Percentiles rank a stretch among this genome's conserved stretches.
These are phyloP conservation scores for Biston betularia DNA, from an alignment of 2,888 invertebrate genomes.

Conservation along the genomic window DNA sequence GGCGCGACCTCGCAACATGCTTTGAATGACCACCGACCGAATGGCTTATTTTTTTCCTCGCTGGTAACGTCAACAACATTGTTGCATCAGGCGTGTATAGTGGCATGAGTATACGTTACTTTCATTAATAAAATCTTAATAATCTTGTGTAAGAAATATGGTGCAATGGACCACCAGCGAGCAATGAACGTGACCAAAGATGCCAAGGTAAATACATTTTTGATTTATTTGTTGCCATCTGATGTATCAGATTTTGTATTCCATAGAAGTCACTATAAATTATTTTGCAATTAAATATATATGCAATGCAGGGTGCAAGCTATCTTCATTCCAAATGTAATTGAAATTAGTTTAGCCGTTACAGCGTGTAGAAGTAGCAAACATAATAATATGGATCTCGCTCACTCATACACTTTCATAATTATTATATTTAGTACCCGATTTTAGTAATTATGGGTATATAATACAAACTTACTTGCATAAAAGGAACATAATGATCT, in stretches of 20 bases:
- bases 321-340: too few species aligned
- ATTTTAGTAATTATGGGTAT: too few species aligned
- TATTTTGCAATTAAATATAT: too few species aligned
- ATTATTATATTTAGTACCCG: neutral
- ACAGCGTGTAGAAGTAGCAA: too few species aligned
- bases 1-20: constrained; percentile 77
- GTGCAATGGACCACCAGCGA: constrained; percentile 34
- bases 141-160: constrained; percentile 29
- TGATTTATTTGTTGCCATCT: constrained; percentile 13
- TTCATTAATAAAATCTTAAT: constrained; percentile 21
- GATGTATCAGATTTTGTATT: neutral
- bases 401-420: too few species aligned
- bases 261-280: too few species aligned
- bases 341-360: too few species aligned
- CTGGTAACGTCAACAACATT: constrained; percentile 50
- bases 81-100: constrained; percentile 57
- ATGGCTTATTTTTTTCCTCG: constrained; percentile 64
- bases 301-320: too few species aligned
- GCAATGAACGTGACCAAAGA: constrained; percentile 30
- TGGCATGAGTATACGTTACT: constrained; percentile 8
- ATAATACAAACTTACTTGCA: too few species aligned
- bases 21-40: constrained; percentile 69
- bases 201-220: constrained; percentile 21
- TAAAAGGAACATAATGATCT: too few species aligned
- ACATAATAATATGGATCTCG: too few species aligned